Evolutionary conservation across 2,113 vertebrate genomes (phyloP), one percentile per base, ranked within the genome.

Genomic region (Brachypodius melanocephalos): DNA sequence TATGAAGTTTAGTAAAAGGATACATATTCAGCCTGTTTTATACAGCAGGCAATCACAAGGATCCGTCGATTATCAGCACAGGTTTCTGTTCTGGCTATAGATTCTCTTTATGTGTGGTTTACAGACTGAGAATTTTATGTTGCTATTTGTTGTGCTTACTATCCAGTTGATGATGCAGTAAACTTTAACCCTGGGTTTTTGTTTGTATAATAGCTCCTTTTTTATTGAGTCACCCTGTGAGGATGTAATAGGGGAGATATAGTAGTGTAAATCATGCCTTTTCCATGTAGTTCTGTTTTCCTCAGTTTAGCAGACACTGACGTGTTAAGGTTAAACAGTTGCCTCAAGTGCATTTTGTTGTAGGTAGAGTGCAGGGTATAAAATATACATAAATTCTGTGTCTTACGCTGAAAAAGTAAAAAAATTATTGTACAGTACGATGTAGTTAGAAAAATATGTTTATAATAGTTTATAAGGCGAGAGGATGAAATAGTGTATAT

Each of bases 341-440:
- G 5, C 6, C 13, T 76, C 6, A 24, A 73, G 15, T 18, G 10
- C n/a, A 7, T 76, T 88, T 95, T 69, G n/a, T 66, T 83, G 13
- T 62, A 58, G 31, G 14, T 66, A 48, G 28, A 14, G 25, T 43
- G 25, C 25, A 57, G 49, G 42, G 7, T 63, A 55, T 68, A 86
- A 91, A 57, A n/a, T 18, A 66, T 1, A 36, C 2, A 1, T 42
- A 36, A 0, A 0, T 66, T 89, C 76, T 29, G 5, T 12, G 2
- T 66, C 54, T 31, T 45, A 3, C 16, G 17, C n/a, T 54, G 31
- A 66, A 61, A 28, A 73, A 42, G 17, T 66, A 24, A 79, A 73
- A 75, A 75, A n/a, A 28, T 13, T 25, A 10, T 8, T 26, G 9
- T 52, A 25, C 11, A 7, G 16, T 32, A 51, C 0, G 1, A 9